A percentile compares a stretch with the other conserved stretches of the same genome.
phyloP scores from a whole-genome alignment of 2,888 invertebrate genomes.

The Erebia ligea region DNA sequence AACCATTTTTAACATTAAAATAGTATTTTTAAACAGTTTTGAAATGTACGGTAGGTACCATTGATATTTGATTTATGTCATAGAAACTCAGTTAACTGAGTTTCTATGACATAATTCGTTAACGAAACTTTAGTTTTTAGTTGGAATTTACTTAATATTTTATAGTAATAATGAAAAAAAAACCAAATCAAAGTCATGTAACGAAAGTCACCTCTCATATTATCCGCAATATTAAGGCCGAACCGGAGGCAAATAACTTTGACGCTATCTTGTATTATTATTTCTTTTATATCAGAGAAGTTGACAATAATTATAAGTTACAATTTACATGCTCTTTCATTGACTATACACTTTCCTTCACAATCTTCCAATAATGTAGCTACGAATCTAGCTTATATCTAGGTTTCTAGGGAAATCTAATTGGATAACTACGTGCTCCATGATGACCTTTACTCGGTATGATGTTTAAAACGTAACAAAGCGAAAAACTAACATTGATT shows the following conservation, averaged over 20 bases:
- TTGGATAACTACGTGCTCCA: conserved; percentile 44
- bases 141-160: neutral
- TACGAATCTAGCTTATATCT: conserved; percentile 58
- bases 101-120: no score
- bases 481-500: neutral
- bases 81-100: neutral
- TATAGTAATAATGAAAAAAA: neutral
- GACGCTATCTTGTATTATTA: neutral
- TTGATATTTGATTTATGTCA: neutral
- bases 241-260: neutral
- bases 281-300: neutral
- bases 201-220: neutral
- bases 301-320: neutral
- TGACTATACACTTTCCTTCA: conserved; percentile 45
- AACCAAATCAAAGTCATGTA: neutral
- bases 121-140: neutral
- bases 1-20: conserved; percentile 8
- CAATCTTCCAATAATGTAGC: conserved; percentile 40
- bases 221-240: neutral
- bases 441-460: neutral
- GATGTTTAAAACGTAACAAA: neutral
- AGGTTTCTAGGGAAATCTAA: conserved; percentile 67
- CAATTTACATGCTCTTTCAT: conserved; percentile 4
- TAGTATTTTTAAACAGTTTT: neutral
- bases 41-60: neutral